A percentile compares a stretch with the other conserved stretches of the same genome.
Evolutionary conservation across 2,797 vertebrate species (phyloP).

Genomic region (Sebastes kiyomatsui): DNA sequence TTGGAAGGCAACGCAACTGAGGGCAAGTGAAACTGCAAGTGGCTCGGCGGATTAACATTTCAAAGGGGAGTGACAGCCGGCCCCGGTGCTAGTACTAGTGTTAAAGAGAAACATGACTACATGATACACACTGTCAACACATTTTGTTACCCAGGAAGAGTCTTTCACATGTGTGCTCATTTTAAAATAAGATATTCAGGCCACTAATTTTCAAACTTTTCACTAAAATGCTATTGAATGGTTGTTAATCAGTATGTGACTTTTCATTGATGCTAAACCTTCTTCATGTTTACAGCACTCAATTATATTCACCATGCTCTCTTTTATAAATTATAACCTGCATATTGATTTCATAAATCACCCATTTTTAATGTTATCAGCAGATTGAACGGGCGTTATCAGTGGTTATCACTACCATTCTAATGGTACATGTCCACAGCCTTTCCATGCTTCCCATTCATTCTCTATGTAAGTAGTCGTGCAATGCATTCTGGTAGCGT

Average conservation of each 20-base stretch:
- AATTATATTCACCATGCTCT: too few relatives aligned
- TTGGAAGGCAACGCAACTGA: slow-evolving; percentile 35
- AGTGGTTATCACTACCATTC: too few relatives aligned
- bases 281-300: too few relatives aligned
- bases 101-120: not conserved
- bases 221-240: not conserved
- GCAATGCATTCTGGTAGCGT: too few relatives aligned
- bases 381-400: fast-evolving
- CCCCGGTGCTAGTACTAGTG: not conserved
- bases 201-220: not conserved
- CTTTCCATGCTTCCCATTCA: too few relatives aligned
- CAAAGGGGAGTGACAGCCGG: slow-evolving; percentile 32
- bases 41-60: slow-evolving; percentile 36
- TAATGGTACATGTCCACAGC: not conserved
- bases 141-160: not conserved
- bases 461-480: fast-evolving
- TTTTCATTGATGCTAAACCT: not conserved
- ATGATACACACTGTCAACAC: not conserved
- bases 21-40: slow-evolving; percentile 4
- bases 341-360: not conserved
- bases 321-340: not conserved
- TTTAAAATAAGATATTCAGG: not conserved
- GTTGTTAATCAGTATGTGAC: not conserved
- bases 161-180: not conserved
- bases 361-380: not conserved